These are phyloP conservation scores for Dendropsophus ebraccatus DNA, from an alignment of 2,113 vertebrate genomes.

Conservation along the genomic window DNA sequence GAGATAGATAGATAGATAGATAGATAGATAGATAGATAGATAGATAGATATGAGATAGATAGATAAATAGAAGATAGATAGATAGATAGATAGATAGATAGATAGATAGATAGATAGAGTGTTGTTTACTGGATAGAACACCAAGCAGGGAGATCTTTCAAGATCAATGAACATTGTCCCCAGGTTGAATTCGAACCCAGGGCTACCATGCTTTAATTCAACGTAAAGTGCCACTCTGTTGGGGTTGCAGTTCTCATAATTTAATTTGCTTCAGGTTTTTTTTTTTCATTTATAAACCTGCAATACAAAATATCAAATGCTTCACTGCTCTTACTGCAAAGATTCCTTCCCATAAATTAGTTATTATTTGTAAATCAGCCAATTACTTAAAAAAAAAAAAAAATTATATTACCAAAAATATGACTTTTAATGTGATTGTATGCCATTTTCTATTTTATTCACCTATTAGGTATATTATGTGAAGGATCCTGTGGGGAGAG, in stretches of 20 bases:
- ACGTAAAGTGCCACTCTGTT: too few species aligned
- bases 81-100: too few species aligned
- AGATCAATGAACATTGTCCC: neutral
- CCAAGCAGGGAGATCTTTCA: too few species aligned
- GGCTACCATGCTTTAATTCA: neutral
- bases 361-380: neutral
- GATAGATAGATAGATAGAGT: too few species aligned
- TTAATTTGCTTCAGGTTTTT: too few species aligned
- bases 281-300: neutral
- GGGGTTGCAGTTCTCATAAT: too few species aligned
- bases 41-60: too few species aligned
- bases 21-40: too few species aligned
- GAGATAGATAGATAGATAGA: too few species aligned
- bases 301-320: neutral
- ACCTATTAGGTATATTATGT: slow-evolving; percentile 19
- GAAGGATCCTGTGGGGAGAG: neutral
- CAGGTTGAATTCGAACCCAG: neutral
- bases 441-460: neutral
- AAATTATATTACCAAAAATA: neutral
- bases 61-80: too few species aligned
- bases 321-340: neutral
- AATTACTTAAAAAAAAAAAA: neutral
- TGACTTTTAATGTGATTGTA: neutral
- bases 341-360: neutral
- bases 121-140: too few species aligned